Evolutionary conservation across 92 coral and sea anemone genomes (phyloP), one percentile per base, ranked within the genome.

Genomic region (Parazoanthus atlanticus): DNA sequence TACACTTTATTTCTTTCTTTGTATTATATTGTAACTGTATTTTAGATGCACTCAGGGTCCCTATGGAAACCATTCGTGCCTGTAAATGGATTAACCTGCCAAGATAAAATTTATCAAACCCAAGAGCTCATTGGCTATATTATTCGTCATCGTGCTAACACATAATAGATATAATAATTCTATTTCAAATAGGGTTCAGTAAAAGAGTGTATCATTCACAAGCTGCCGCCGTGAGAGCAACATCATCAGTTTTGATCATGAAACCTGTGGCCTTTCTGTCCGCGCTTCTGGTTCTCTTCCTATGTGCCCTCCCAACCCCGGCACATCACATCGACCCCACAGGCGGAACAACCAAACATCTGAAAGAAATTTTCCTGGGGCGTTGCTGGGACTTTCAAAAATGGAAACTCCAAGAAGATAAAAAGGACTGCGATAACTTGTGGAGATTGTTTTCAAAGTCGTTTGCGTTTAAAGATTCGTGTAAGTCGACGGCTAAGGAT

Each of bases 331-430:
- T 61, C 0, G 69, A 61, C 10, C 69, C 69, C 8, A 23, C 38
- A 19, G 46, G 26, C 6, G 79, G 79, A 17, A 75, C 79, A 36
- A 75, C 79, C 1, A 75, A 75, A 7, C 43, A 38, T 75, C 26
- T 75, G 10, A 75, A 75, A 52, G 79, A 75, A 38, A 75, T 75
- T 1, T 33, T 33, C 6, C n/a, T 75, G 4, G 79, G 79, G 47
- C 79, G 79, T 11, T 75, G 79, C 49, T 75, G 43, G 49, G 79
- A 75, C 15, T 75, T 75, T 75, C 79, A 75, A 36, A 75, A 38
- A 15, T 2, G 15, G 79, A 75, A 25, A n/a, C 9, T 8, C 5
- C 1, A 15, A 5, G 46, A 33, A 75, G 26, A 7, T 6, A 34
- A n/a, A 23, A 36, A 15, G 32, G 26, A 75, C 49, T 75, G 79